phyloP scores from a whole-genome alignment of 2,888 invertebrate genomes.

The Priocnemis perturbator region DNA sequence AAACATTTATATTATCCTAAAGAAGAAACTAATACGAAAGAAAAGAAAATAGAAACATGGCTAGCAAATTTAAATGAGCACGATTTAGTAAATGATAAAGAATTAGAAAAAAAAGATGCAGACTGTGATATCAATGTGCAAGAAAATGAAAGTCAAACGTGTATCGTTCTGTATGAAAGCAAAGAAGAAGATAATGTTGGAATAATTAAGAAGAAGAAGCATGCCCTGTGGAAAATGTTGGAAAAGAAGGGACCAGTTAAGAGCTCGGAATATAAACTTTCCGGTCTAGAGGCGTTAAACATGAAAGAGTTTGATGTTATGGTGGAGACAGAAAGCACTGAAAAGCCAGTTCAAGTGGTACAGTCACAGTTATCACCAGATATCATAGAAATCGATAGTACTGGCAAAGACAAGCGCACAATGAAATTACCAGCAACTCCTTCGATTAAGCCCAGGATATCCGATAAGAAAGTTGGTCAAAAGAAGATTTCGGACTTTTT shows the following conservation, averaged over 20 bases:
- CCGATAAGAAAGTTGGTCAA: slow-evolving; percentile 41
- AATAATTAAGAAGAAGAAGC: slow-evolving; percentile 30
- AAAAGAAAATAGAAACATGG: slow-evolving; percentile 56
- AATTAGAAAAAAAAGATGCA: slow-evolving; percentile 13
- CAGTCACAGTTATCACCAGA: not conserved
- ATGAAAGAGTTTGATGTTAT: not conserved
- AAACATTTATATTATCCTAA: slow-evolving; percentile 20
- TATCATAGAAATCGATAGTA: not conserved
- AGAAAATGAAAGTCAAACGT: not conserved
- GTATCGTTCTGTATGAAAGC: not conserved
- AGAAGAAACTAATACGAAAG: slow-evolving; percentile 37
- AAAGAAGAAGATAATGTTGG: slow-evolving; percentile 1
- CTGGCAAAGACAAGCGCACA: slow-evolving; percentile 1
- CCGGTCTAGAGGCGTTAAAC: slow-evolving; percentile 1
- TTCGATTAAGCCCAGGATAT: slow-evolving; percentile 9
- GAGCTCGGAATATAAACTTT: not conserved
- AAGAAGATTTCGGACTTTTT: slow-evolving; percentile 56
- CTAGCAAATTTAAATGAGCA: slow-evolving; percentile 48
- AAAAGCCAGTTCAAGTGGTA: not conserved
- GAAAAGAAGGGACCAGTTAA: slow-evolving; percentile 27
- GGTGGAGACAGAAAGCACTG: not conserved
- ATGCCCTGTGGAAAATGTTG: slow-evolving; percentile 35
- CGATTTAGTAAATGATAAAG: slow-evolving; percentile 10
- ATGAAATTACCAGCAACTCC: slow-evolving; percentile 13
- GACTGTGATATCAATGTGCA: not conserved